A percentile compares a stretch with the other conserved stretches of the same genome.
phyloP scores from a whole-genome alignment of 2,797 vertebrate species.

The Novumbra hubbsi region DNA sequence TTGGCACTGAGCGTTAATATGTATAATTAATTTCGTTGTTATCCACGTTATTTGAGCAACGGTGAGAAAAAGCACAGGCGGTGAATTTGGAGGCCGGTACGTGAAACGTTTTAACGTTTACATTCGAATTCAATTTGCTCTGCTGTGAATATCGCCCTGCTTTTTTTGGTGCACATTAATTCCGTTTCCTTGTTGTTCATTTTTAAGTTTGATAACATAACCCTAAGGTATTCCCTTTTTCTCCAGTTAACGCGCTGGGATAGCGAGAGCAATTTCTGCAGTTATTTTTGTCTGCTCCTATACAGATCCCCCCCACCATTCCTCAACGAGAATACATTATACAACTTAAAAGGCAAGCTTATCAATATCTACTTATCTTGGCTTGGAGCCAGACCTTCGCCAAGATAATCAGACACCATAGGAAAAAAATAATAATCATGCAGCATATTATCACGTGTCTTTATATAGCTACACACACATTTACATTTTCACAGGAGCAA shows the following conservation, averaged over 20 bases:
- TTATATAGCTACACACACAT: conserved; percentile 12
- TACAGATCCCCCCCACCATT: conserved; percentile 40
- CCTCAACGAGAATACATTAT: conserved; percentile 50
- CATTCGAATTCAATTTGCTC: conserved; percentile 70
- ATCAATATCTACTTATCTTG: conserved; percentile 51
- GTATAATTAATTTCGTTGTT: conserved; percentile 74
- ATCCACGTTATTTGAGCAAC: conserved; percentile 71
- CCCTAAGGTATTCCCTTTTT: conserved; percentile 65
- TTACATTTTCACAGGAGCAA: background rate
- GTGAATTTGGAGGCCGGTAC: conserved; percentile 52
- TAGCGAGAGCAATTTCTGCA: conserved; percentile 44
- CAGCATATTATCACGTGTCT: conserved; percentile 40
- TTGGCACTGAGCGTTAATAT: conserved; percentile 68
- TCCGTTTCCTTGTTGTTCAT: conserved; percentile 67
- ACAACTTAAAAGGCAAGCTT: conserved; percentile 41
- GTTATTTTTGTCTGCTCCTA: conserved; percentile 49
- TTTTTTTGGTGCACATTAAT: conserved; percentile 67
- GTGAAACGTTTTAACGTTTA: conserved; percentile 64
- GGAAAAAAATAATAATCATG: conserved; percentile 41
- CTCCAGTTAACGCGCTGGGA: conserved; percentile 49
- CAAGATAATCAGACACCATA: conserved; percentile 58
- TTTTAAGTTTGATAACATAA: conserved; percentile 71
- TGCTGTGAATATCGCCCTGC: conserved; percentile 66
- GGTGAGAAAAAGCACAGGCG: conserved; percentile 45
- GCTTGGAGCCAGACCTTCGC: conserved; percentile 50